Evolutionary conservation across 2,113 vertebrate genomes (phyloP), one percentile per base, ranked within the genome.

Genomic region (Jacana jacana): DNA sequence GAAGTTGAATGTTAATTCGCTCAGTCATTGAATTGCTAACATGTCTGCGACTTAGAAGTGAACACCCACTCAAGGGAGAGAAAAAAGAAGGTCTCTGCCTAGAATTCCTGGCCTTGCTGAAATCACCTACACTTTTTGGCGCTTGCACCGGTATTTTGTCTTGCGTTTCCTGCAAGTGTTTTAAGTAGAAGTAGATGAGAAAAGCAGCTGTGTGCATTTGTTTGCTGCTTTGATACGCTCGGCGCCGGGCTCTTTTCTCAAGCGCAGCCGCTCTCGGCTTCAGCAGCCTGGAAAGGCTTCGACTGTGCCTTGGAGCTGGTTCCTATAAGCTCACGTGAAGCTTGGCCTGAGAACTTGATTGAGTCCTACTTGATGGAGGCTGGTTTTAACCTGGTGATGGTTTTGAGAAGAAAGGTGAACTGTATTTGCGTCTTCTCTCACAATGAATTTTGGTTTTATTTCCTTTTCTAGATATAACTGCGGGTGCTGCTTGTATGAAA

Each of bases 11-110:
- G 94, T 97, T 98, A 98, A 98, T 98, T 98, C 55, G 11, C 90
- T 97, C 97, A 95, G 97, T 98, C 73, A 77, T 90, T 97, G 97
- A 97, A 98, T 97, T 97, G 97, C 97, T 96, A 91, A 91, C 81
- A 23, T 94, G 95, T 96, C 97, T 97, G 96, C 96, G 92, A 90
- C 95, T 97, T 97, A 97, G 66, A 97, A 98, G 97, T 87, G 97
- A 98, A 98, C 97, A 97, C 95, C 97, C 96, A 97, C 95, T 93
- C 93, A 96, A 96, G 91, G 96, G 94, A 97, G 72, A 85, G 70
- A 93, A 93, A 81, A 93, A 92, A 95, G 80, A 92, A 92, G 54
- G 54, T 48, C 44, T 39, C 54, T 93, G 86, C 78, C 91, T 96
- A 81, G 88, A 95, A 96, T 96, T 91, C 89, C 80, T 88, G 89